These are phyloP conservation scores for Riptortus pedestris DNA, from an alignment of 1,140 invertebrate genomes.

Conservation along the genomic window DNA sequence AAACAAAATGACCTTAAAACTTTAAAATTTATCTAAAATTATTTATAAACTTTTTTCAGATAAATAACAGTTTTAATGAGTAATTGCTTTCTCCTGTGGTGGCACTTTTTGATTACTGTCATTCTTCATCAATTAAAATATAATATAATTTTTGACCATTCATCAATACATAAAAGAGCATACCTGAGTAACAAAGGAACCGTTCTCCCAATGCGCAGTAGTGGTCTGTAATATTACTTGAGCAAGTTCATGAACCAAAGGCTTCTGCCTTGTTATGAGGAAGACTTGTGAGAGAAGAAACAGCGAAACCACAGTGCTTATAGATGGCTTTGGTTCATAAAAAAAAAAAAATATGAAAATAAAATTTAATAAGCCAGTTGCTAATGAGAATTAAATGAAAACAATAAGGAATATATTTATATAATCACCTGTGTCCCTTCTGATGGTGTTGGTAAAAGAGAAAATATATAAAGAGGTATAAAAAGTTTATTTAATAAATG, in stretches of 20 bases:
- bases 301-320: conserved; percentile 80
- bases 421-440: conserved; percentile 3
- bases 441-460: conserved; percentile 48
- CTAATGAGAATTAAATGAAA: not conserved
- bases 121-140: too few relatives aligned
- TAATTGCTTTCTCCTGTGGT: too few relatives aligned
- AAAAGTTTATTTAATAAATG: conserved; percentile 87
- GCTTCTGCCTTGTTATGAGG: conserved; percentile 79
- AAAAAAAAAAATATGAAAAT: conserved; percentile 23
- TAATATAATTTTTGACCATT: too few relatives aligned
- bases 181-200: conserved; percentile 1
- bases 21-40: too few relatives aligned
- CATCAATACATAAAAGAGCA: too few relatives aligned
- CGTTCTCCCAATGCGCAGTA: conserved; percentile 3
- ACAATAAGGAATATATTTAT: not conserved
- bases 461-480: conserved; percentile 90
- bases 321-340: conserved; percentile 46
- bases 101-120: too few relatives aligned
- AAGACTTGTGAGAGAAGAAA: conserved; percentile 95
- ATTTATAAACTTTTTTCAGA: too few relatives aligned
- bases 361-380: not conserved
- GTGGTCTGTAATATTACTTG: conserved; percentile 70
- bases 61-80: too few relatives aligned
- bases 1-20: too few relatives aligned
- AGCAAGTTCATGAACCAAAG: conserved; percentile 77